phyloP scores from a whole-genome alignment of 1,140 invertebrate genomes.

The Streblospio benedicti region DNA sequence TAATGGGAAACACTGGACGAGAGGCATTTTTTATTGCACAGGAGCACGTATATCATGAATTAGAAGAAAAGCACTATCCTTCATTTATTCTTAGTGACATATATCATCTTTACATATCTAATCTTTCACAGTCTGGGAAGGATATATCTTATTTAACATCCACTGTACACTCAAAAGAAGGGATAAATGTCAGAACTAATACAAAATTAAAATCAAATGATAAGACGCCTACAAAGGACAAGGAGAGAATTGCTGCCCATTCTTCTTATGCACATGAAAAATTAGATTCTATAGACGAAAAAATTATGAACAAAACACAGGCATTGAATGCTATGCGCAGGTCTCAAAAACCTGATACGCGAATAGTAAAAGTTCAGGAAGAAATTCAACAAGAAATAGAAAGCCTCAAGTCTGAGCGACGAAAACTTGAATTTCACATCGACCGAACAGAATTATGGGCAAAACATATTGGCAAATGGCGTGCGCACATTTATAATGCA shows the following conservation, averaged over 20 bases:
- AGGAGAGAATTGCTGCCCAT: background rate
- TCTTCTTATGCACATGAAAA: background rate
- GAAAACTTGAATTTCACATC: slow-evolving; percentile 70
- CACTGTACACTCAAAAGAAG: slow-evolving; percentile 43
- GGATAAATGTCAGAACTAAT: slow-evolving; percentile 57
- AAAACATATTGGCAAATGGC: slow-evolving; percentile 76
- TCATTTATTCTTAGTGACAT: slow-evolving; percentile 77
- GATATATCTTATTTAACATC: background rate
- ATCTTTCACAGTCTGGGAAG: background rate
- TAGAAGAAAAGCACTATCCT: slow-evolving; percentile 81
- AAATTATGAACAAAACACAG: background rate
- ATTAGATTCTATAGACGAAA: background rate
- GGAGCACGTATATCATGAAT: slow-evolving; percentile 63
- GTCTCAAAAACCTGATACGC: too few species aligned
- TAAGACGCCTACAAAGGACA: background rate
- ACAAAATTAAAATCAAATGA: slow-evolving; percentile 51
- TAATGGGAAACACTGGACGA: slow-evolving; percentile 55
- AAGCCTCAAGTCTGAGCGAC: slow-evolving; percentile 65
- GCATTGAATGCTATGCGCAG: background rate
- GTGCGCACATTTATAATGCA: slow-evolving; percentile 68
- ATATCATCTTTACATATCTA: slow-evolving; percentile 57
- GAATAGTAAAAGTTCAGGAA: slow-evolving; percentile 34
- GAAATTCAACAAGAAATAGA: slow-evolving; percentile 70
- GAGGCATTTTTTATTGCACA: slow-evolving; percentile 83
- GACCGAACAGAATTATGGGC: slow-evolving; percentile 80